Base-by-base conservation (phyloP, 2,797 vertebrate genomes). In the Micrastur ruficollis region DNA sequence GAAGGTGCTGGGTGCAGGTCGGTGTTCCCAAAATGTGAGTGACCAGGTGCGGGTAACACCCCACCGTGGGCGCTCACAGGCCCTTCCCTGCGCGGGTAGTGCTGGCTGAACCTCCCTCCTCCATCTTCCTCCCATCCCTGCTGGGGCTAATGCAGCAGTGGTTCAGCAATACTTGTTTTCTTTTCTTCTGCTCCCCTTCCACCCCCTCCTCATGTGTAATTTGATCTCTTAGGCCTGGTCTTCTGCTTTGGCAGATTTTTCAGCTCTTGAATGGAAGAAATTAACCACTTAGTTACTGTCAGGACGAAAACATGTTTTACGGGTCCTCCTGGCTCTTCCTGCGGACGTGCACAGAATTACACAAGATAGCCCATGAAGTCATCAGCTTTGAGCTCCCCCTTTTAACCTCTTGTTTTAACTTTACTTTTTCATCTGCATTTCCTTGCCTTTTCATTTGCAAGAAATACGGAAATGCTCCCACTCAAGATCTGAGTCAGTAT, bases 211-310 rank as follows among this genome's bases (percentile, higher is more conserved):
- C 95, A 93, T 66, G 86, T 90, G 98, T 97, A 98, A 98, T 34
- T 91, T 96, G 97, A 98, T 97, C 98, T 91, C 86, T 85, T 29
- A 89, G 94, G 97, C 97, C 97, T 97, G 96, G 89, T 97, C 97
- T 96, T 97, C 98, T 98, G 98, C 98, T 98, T 94, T 95, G 80
- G 95, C 97, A 97, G 97, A 96, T 97, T 98, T 96, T 95, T 93
- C 96, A 66, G 94, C 95, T 94, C 96, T 97, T 68, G 95, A 92
- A 91, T 93, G 89, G 93, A 94, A 94, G 89, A 73, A 81, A 34
- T 98, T 98, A 98, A 98, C 98, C 85, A 12, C 81, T 98, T 95
- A 18, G 75, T 94, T 94, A 40, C 98, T 93, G 88, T 36, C 32
- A 9, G 49, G 49, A 66, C 55, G 59, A 15, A 52, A 38, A 5